Conservation (phyloP, 2,797 vertebrate genomes). For the Gymnothorax reevesii region DNA sequence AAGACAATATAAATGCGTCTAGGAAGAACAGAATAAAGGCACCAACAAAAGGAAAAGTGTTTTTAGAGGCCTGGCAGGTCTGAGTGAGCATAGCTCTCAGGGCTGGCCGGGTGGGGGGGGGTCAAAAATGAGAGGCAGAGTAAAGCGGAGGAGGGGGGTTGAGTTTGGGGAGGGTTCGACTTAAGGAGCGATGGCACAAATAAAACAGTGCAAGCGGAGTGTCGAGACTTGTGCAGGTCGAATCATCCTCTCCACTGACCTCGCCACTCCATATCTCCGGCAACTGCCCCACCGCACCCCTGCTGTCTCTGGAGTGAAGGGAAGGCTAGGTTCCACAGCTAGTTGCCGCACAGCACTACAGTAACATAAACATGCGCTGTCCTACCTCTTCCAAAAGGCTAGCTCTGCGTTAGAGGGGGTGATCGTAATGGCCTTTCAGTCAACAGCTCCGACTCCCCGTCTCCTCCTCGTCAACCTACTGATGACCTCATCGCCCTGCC, state of each 20-base stretch:
- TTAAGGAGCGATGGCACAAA: background rate
- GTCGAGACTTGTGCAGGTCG: background rate
- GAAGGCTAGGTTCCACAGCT: background rate
- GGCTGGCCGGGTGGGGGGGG: too few species aligned
- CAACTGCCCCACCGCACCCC: background rate
- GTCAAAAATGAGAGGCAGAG: background rate
- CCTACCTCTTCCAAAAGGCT: background rate
- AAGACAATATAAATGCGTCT: conserved; percentile 49
- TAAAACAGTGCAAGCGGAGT: too few species aligned
- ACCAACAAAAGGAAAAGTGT: conserved; percentile 46
- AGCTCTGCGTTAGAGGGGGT: background rate
- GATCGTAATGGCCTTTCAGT: background rate
- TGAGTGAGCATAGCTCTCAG: conserved; percentile 27
- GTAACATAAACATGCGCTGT: background rate
- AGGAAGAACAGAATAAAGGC: conserved; percentile 25
- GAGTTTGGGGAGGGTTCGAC: background rate
- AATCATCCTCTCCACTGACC: background rate
- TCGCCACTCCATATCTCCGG: background rate
- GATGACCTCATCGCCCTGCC: background rate
- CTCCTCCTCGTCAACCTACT: background rate
- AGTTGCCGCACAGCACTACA: background rate
- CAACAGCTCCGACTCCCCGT: background rate
- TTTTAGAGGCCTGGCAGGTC: conserved; percentile 21
- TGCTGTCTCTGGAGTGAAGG: background rate
- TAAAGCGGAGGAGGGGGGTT: background rate